These are phyloP conservation scores for Hiodon alosoides DNA, from an alignment of 2,113 vertebrate genomes.

Conservation along the genomic window DNA sequence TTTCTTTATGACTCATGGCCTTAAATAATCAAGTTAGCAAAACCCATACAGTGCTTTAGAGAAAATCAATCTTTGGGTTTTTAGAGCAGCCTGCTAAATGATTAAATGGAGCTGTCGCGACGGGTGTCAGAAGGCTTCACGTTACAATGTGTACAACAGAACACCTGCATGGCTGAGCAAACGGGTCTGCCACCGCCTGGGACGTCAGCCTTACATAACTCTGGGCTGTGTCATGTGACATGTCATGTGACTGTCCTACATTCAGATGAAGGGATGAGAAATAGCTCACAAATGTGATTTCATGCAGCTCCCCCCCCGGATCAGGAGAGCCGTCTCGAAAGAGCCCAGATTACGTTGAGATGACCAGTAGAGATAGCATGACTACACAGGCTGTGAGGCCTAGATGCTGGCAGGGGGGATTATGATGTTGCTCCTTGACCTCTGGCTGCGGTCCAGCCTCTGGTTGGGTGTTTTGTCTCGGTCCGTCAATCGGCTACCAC, in stretches of 20 bases:
- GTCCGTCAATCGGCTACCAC: constrained; percentile 57
- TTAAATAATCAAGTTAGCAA: constrained; percentile 42
- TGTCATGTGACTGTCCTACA: constrained; percentile 10
- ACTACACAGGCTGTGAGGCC: background rate
- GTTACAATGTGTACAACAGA: constrained; percentile 3
- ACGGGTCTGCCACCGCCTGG: too few relatives aligned
- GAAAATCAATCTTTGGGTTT: constrained; percentile 36
- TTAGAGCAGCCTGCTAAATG: constrained; percentile 33
- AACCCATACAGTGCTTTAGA: constrained; percentile 32
- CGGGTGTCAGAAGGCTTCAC: constrained; percentile 28
- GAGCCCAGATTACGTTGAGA: background rate
- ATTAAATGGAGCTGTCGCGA: constrained; percentile 33
- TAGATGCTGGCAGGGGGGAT: constrained; percentile 36
- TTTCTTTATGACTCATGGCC: constrained; percentile 26
- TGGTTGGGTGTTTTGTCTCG: constrained; percentile 42
- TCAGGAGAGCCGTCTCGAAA: background rate
- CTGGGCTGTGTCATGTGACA: background rate
- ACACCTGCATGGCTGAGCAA: too few relatives aligned
- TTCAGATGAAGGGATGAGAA: background rate
- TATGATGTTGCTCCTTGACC: constrained; percentile 55
- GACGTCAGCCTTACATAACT: constrained; percentile 22
- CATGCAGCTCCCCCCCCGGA: background rate
- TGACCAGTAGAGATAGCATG: too few relatives aligned
- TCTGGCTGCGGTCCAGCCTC: too few relatives aligned
- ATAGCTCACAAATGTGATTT: background rate